Percentiles rank a stretch among this genome's conserved stretches.
These are phyloP conservation scores for Toxotes chatareus DNA, from an alignment of 2,113 vertebrate genomes.

Conservation along the genomic window DNA sequence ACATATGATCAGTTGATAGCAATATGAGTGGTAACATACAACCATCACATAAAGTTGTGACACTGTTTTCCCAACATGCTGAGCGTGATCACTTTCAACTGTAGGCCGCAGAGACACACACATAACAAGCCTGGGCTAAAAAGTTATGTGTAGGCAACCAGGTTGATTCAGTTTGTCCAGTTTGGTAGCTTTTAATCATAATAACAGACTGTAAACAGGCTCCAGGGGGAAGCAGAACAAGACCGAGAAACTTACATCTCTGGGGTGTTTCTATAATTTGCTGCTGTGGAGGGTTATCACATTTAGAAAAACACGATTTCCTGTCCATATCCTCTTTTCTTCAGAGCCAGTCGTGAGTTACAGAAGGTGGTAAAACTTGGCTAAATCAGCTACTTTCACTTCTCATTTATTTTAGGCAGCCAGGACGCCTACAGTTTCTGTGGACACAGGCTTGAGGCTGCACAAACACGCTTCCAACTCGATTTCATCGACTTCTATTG, in stretches of 20 bases:
- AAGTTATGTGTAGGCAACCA: not conserved
- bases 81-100: not conserved
- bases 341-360: slow-evolving; percentile 56
- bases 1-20: not conserved
- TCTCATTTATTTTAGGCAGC: slow-evolving; percentile 44
- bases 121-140: slow-evolving; percentile 1
- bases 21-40: not conserved
- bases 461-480: slow-evolving; percentile 32
- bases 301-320: not conserved
- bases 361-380: slow-evolving; percentile 54
- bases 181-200: not conserved
- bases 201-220: not conserved
- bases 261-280: not conserved
- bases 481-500: not conserved
- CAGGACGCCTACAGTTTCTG: slow-evolving; percentile 58
- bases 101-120: not conserved
- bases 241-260: not conserved
- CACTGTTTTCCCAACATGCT: not conserved
- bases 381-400: slow-evolving; percentile 40
- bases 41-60: not conserved
- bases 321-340: not conserved
- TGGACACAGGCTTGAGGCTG: slow-evolving; percentile 31
- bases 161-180: slow-evolving; percentile 9
- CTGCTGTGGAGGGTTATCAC: not conserved
- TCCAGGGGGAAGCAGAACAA: not conserved